Evolutionary conservation across 2,888 invertebrate species (phyloP).

Genomic region (Diarsia rubi): DNA sequence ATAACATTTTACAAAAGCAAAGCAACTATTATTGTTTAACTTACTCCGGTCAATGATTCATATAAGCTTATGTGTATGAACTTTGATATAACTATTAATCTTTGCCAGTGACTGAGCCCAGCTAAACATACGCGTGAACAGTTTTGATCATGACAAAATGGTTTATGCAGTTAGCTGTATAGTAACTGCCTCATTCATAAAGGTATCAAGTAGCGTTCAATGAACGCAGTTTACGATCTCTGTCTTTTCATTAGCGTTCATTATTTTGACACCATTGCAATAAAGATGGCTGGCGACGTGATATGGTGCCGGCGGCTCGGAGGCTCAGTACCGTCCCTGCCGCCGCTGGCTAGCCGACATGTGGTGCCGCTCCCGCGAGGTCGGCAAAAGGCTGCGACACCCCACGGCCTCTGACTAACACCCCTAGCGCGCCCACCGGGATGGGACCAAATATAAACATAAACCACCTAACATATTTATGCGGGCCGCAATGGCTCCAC

Average conservation of each 20-base stretch:
- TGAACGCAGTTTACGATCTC: conserved; percentile 68
- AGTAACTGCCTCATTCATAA: conserved; percentile 7
- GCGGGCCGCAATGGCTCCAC: conserved; percentile 86
- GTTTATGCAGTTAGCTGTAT: conserved; percentile 3
- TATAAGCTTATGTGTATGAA: neutral
- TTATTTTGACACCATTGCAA: conserved; percentile 87
- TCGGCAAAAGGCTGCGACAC: conserved; percentile 65
- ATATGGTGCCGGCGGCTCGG: conserved; percentile 69
- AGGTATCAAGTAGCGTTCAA: conserved; percentile 19
- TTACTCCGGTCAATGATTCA: conserved; percentile 6
- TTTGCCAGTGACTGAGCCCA: conserved; percentile 3
- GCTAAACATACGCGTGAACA: neutral
- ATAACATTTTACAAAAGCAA: conserved; percentile 73
- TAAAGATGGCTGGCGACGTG: conserved; percentile 77
- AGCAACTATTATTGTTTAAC: conserved; percentile 12
- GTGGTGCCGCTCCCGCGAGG: conserved; percentile 73
- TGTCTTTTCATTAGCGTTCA: conserved; percentile 81
- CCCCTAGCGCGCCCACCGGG: conserved; percentile 75
- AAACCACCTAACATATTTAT: conserved; percentile 79
- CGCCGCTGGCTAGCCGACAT: conserved; percentile 75
- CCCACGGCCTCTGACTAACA: conserved; percentile 64
- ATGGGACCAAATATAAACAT: conserved; percentile 85
- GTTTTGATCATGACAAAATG: conserved; percentile 11
- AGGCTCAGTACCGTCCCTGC: conserved; percentile 74
- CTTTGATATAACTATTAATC: conserved; percentile 12